Percentiles rank a stretch among this genome's conserved stretches.
These are phyloP conservation scores for Sebastes dallii DNA, from an alignment of 2,797 vertebrate genomes.

Conservation along the genomic window DNA sequence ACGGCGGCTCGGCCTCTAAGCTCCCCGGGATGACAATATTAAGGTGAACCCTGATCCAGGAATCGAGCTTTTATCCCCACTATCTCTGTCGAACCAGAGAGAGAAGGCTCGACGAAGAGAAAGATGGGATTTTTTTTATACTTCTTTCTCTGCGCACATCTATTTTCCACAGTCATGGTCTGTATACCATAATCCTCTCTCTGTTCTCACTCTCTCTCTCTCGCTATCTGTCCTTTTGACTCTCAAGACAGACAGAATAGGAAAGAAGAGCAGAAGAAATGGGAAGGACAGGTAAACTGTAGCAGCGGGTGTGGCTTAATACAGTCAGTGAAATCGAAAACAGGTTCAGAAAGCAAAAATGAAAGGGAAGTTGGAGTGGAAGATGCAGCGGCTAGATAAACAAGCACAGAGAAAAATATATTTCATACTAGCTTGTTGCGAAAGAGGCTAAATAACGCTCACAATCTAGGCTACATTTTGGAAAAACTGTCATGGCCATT, in stretches of 20 bases:
- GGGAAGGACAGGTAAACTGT: slow-evolving; percentile 21
- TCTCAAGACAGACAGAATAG: slow-evolving; percentile 32
- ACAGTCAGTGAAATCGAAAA: not conserved
- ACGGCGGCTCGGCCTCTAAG: slow-evolving; percentile 47
- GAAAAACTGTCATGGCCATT: too few relatives aligned
- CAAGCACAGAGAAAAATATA: not conserved
- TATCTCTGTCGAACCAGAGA: slow-evolving; percentile 62
- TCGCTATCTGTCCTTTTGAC: slow-evolving; percentile 45
- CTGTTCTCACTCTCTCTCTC: slow-evolving; percentile 17
- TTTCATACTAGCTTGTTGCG: too few relatives aligned
- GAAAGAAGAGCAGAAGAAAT: not conserved
- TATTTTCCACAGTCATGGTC: slow-evolving; percentile 68
- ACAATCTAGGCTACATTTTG: too few relatives aligned
- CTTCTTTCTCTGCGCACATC: slow-evolving; percentile 46
- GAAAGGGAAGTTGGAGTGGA: not conserved
- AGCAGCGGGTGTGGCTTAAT: slow-evolving; percentile 13
- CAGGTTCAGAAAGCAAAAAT: slow-evolving; percentile 1
- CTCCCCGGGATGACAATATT: slow-evolving; percentile 54
- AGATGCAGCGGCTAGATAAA: not conserved
- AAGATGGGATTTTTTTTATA: slow-evolving; percentile 47
- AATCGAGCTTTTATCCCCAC: slow-evolving; percentile 60
- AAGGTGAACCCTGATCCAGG: slow-evolving; percentile 61
- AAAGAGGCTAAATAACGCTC: too few relatives aligned
- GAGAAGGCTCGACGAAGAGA: slow-evolving; percentile 29
- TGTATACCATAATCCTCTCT: slow-evolving; percentile 58